Percentiles rank a stretch among this genome's conserved stretches.
phyloP scores from a whole-genome alignment of 2,113 vertebrate species.

The Rhipidura dahli region DNA sequence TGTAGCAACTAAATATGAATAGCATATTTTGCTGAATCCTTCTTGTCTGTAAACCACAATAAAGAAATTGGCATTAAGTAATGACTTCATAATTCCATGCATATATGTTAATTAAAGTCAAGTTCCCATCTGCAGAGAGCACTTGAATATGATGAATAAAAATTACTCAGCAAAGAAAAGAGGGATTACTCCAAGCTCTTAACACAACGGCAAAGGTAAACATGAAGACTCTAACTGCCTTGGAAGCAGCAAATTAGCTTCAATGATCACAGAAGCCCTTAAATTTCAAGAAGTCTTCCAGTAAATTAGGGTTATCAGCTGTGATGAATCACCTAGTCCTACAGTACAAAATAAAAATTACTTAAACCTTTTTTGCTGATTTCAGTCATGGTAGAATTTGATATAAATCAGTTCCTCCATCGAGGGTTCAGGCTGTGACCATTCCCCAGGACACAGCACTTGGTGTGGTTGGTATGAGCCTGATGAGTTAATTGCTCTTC shows the following conservation, averaged over 20 bases:
- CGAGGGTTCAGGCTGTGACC: background rate
- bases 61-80: background rate
- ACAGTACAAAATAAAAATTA: background rate
- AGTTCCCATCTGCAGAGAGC: background rate
- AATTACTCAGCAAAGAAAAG: background rate
- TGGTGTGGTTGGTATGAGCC: background rate
- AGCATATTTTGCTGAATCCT: background rate
- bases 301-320: background rate
- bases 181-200: background rate
- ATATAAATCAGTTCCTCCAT: background rate
- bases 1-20: background rate
- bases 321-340: background rate
- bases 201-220: background rate
- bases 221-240: background rate
- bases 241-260: background rate
- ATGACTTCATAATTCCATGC: background rate
- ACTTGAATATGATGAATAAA: background rate
- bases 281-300: background rate
- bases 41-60: background rate
- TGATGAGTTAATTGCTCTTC: background rate
- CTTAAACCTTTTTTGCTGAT: background rate
- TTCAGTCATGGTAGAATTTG: background rate
- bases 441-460: accelerated
- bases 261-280: background rate
- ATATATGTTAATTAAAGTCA: background rate